These are phyloP conservation scores for Spodoptera frugiperda DNA, from an alignment of 1,140 invertebrate species.

Conservation along the genomic window DNA sequence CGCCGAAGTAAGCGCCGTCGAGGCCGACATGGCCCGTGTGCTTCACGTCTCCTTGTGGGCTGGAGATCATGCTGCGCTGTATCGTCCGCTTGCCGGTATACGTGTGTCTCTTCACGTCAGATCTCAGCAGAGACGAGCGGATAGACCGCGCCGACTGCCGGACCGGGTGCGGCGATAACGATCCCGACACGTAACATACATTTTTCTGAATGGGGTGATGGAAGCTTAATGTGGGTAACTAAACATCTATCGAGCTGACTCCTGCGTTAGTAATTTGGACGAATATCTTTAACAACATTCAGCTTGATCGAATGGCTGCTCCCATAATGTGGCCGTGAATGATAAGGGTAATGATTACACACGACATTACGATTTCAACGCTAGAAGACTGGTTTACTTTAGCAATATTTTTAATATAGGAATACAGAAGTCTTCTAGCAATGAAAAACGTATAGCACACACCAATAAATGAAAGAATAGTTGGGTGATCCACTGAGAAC, in stretches of 20 bases:
- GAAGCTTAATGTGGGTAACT: slow-evolving; percentile 40
- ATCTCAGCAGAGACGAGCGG: slow-evolving; percentile 71
- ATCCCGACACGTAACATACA: slow-evolving; percentile 57
- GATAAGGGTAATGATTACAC: slow-evolving; percentile 4
- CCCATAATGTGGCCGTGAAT: slow-evolving; percentile 20
- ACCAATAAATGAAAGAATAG: too few species aligned
- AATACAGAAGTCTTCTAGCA: too few species aligned
- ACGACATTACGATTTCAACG: neutral
- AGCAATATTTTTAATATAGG: too few species aligned
- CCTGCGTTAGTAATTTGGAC: neutral
- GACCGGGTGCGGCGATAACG: slow-evolving; percentile 68
- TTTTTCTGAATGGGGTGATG: slow-evolving; percentile 50
- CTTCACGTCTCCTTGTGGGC: slow-evolving; percentile 98
- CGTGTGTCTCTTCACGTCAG: slow-evolving; percentile 75
- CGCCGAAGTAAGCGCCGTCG: slow-evolving; percentile 98
- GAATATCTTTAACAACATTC: neutral
- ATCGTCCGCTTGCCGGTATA: slow-evolving; percentile 88
- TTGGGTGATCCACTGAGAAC: neutral
- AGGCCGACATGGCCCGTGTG: slow-evolving; percentile 98
- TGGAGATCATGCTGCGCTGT: slow-evolving; percentile 97
- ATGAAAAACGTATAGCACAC: too few species aligned
- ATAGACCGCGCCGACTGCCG: slow-evolving; percentile 65
- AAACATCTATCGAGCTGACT: neutral
- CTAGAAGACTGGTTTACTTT: neutral
- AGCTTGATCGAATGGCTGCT: slow-evolving; percentile 11